A percentile compares a stretch with the other conserved stretches of the same genome.
Conservation (phyloP, 2,888 invertebrate genomes). For the Meteorus cinctellus region DNA sequence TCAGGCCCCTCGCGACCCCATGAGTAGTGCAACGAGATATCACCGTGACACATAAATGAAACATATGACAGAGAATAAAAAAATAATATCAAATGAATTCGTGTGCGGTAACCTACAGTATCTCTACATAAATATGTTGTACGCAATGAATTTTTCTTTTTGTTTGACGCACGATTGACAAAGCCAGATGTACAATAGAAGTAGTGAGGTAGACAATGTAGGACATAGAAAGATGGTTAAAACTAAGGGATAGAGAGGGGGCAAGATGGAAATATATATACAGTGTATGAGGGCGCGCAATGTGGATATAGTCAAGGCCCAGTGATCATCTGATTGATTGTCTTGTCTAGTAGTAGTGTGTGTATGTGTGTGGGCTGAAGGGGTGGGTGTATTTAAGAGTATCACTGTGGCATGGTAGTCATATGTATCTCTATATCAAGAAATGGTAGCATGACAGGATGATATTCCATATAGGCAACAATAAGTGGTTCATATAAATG, state of each 20-base stretch:
- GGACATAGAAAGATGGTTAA: slow-evolving; percentile 33
- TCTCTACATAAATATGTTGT: neutral
- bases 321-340: slow-evolving; percentile 72
- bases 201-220: neutral
- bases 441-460: slow-evolving; percentile 21
- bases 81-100: slow-evolving; percentile 30
- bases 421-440: slow-evolving; percentile 19
- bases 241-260: slow-evolving; percentile 21
- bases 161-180: neutral
- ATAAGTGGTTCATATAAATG: neutral
- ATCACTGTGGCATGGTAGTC: slow-evolving; percentile 59
- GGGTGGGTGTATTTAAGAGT: slow-evolving; percentile 69
- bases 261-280: slow-evolving; percentile 24
- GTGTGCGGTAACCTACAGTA: slow-evolving; percentile 23
- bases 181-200: neutral
- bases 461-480: neutral
- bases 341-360: slow-evolving; percentile 51
- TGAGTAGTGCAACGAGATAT: neutral
- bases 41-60: slow-evolving; percentile 24
- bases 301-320: slow-evolving; percentile 73
- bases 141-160: slow-evolving; percentile 9
- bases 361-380: slow-evolving; percentile 33
- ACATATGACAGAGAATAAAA: slow-evolving; percentile 13
- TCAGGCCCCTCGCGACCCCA: slow-evolving; percentile 55
- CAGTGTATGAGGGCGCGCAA: slow-evolving; percentile 62